phyloP scores from a whole-genome alignment of 2,797 vertebrate genomes.

The Scyliorhinus canicula region DNA sequence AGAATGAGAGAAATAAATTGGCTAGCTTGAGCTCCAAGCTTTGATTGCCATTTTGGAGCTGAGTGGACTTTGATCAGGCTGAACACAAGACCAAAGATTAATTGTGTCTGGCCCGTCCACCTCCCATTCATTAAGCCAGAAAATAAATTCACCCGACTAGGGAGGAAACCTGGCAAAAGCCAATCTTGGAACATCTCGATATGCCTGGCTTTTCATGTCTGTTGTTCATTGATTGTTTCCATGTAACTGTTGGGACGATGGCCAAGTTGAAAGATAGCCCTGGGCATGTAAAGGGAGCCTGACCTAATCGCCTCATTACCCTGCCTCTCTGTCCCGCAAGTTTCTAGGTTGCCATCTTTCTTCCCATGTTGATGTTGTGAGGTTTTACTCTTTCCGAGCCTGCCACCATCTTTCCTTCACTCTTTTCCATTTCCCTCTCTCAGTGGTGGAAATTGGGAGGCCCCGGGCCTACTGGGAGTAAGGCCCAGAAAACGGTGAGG shows the following conservation, averaged over 20 bases:
- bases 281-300: background rate
- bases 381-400: background rate
- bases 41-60: background rate
- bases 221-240: background rate
- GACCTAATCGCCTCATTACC: background rate
- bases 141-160: background rate
- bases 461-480: no score
- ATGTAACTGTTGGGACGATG: background rate
- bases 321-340: background rate
- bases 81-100: background rate
- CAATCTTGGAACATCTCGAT: background rate
- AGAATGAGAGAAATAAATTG: background rate
- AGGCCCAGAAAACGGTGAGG: no score
- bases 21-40: background rate
- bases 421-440: background rate
- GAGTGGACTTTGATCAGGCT: background rate
- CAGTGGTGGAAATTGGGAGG: background rate
- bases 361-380: background rate
- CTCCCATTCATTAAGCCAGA: background rate
- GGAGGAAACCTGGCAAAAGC: background rate
- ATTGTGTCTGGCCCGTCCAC: background rate
- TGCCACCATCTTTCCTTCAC: background rate
- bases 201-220: background rate
- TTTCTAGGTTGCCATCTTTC: no score
- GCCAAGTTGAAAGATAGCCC: background rate